A percentile compares a stretch with the other conserved stretches of the same genome.
These are phyloP conservation scores for Euleptes europaea DNA, from an alignment of 2,113 vertebrate species.

Conservation along the genomic window DNA sequence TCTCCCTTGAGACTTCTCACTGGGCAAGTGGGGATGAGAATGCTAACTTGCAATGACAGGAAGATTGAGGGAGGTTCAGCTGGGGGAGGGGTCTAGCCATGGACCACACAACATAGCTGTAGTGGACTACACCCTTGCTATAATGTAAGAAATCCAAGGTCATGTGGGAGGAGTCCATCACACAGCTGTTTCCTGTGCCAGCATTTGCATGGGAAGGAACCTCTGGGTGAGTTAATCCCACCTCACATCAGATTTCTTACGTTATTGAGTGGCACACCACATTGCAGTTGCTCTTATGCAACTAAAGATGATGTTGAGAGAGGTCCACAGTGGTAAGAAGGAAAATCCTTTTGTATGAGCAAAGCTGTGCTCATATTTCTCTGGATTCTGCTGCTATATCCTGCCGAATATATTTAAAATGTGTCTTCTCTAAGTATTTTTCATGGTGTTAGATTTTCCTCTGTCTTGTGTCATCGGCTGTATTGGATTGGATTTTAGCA, in stretches of 20 bases:
- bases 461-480: constrained; percentile 46
- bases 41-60: too few relatives aligned
- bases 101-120: too few relatives aligned
- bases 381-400: too few relatives aligned
- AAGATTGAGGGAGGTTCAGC: too few relatives aligned
- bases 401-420: constrained; percentile 21
- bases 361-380: background rate
- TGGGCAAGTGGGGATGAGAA: too few relatives aligned
- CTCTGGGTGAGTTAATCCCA: background rate
- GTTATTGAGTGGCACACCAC: background rate
- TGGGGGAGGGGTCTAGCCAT: too few relatives aligned
- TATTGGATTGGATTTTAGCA: constrained; percentile 51
- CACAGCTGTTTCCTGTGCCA: background rate
- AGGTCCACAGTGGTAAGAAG: too few relatives aligned
- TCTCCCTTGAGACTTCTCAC: too few relatives aligned
- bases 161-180: background rate
- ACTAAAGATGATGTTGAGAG: background rate
- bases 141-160: background rate
- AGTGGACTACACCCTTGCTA: too few relatives aligned
- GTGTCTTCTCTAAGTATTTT: constrained; percentile 55
- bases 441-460: constrained; percentile 52
- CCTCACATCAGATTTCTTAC: background rate
- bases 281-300: background rate
- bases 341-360: too few relatives aligned
- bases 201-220: background rate